phyloP scores from a whole-genome alignment of 1,140 invertebrate genomes.

The Leptinotarsa lineolata region DNA sequence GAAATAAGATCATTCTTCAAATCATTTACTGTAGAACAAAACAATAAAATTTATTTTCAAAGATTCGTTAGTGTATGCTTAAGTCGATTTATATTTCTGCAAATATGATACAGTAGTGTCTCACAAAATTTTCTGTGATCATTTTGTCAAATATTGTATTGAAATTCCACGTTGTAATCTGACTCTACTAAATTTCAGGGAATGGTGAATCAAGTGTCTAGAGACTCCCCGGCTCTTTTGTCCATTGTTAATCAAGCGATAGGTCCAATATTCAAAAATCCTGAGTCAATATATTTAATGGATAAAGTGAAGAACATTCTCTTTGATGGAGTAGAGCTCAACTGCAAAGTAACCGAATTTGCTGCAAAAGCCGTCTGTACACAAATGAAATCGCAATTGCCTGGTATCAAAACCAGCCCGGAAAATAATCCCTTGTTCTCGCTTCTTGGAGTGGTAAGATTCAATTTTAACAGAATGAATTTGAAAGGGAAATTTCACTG shows the following conservation, averaged over 20 bases:
- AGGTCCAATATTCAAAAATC: conserved; percentile 66
- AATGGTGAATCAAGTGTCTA: conserved; percentile 57
- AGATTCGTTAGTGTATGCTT: too few relatives aligned
- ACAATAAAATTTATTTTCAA: too few relatives aligned
- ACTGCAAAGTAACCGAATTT: conserved; percentile 73
- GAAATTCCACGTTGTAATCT: too few relatives aligned
- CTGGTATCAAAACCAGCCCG: conserved; percentile 57
- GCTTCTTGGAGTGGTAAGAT: conserved; percentile 66
- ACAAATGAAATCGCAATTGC: conserved; percentile 65
- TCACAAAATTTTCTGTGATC: too few relatives aligned
- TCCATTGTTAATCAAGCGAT: conserved; percentile 62
- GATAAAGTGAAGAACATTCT: conserved; percentile 69
- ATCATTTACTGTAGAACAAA: too few relatives aligned
- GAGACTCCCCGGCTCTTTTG: conserved; percentile 64
- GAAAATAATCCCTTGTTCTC: conserved; percentile 69
- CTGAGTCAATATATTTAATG: conserved; percentile 63
- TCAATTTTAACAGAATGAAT: neutral
- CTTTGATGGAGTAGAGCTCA: conserved; percentile 70
- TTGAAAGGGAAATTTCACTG: conserved; percentile 7
- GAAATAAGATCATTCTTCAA: too few relatives aligned
- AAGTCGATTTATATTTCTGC: too few relatives aligned
- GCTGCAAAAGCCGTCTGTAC: conserved; percentile 70
- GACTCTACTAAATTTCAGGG: conserved; percentile 48
- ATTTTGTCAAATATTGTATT: too few relatives aligned
- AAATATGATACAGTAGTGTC: too few relatives aligned